phyloP scores from a whole-genome alignment of 1,140 invertebrate species.

The Nasonia giraulti region DNA sequence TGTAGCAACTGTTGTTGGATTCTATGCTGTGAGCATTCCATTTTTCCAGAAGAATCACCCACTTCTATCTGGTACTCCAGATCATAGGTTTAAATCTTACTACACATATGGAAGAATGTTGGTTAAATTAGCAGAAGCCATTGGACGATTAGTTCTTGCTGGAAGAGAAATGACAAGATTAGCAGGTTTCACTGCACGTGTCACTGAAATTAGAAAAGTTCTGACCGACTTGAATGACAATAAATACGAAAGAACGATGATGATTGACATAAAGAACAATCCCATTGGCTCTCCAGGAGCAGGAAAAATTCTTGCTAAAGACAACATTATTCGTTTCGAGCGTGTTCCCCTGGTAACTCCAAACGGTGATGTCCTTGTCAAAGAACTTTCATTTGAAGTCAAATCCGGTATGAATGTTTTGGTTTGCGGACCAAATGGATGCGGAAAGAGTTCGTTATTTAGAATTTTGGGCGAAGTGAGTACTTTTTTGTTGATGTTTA shows the following conservation, averaged over 20 bases:
- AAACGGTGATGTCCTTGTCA: constrained; percentile 95
- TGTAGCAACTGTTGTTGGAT: constrained; percentile 95
- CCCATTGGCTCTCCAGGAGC: constrained; percentile 78
- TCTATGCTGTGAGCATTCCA: constrained; percentile 94
- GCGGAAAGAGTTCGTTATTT: constrained; percentile 97
- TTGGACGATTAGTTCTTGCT: constrained; percentile 94
- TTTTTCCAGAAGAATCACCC: constrained; percentile 87
- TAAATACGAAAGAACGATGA: constrained; percentile 91
- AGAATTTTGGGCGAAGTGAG: constrained; percentile 90
- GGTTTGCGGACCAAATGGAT: constrained; percentile 98
- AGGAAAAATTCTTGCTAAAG: constrained; percentile 88
- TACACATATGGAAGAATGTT: constrained; percentile 98
- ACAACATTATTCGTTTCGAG: constrained; percentile 96
- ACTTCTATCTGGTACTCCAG: constrained; percentile 74
- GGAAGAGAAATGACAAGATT: constrained; percentile 95
- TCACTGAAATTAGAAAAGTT: constrained; percentile 92
- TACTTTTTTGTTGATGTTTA: constrained; percentile 36
- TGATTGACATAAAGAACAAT: constrained; percentile 74
- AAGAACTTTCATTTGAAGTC: constrained; percentile 93
- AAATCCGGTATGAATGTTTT: constrained; percentile 96
- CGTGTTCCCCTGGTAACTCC: constrained; percentile 96
- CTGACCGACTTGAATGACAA: constrained; percentile 91
- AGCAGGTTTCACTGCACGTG: constrained; percentile 94
- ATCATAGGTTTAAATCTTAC: constrained; percentile 83
- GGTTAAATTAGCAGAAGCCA: constrained; percentile 96